These are phyloP conservation scores for Ctena decussata DNA, from an alignment of 2,888 invertebrate species.

Conservation along the genomic window DNA sequence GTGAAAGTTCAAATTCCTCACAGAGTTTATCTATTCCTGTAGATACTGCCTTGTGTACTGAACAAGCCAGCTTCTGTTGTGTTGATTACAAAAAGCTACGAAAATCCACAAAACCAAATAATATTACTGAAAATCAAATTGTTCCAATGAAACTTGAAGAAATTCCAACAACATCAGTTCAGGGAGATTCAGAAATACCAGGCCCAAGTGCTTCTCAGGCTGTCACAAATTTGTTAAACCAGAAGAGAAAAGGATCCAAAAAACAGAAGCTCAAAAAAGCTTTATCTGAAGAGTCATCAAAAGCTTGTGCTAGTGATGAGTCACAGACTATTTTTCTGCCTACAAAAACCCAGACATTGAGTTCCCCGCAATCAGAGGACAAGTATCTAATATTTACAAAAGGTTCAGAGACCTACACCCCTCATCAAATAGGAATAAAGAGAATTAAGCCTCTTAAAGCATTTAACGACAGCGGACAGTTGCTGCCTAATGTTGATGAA, in stretches of 20 bases:
- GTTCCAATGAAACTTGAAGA: neutral
- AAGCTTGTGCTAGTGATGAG: neutral
- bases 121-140: neutral
- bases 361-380: conserved; percentile 71
- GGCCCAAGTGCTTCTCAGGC: neutral
- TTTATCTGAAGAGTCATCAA: neutral
- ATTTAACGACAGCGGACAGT: conserved; percentile 53
- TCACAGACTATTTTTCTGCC: neutral
- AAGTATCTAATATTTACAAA: conserved; percentile 94
- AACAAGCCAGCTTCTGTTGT: conserved; percentile 47
- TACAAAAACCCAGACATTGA: neutral
- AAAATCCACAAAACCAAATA: neutral
- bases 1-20: neutral
- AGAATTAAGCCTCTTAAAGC: conserved; percentile 90
- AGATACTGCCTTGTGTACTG: neutral
- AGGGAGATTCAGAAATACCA: neutral
- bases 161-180: neutral
- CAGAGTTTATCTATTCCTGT: neutral
- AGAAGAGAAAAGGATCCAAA: neutral
- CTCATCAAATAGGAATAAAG: conserved; percentile 92
- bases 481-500: conserved; percentile 77
- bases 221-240: neutral
- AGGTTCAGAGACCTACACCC: conserved; percentile 94
- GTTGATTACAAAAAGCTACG: conserved; percentile 63
- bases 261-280: neutral